These are phyloP conservation scores for Mormyrops attenuatus DNA, from an alignment of 2,797 vertebrate species.

Conservation along the genomic window DNA sequence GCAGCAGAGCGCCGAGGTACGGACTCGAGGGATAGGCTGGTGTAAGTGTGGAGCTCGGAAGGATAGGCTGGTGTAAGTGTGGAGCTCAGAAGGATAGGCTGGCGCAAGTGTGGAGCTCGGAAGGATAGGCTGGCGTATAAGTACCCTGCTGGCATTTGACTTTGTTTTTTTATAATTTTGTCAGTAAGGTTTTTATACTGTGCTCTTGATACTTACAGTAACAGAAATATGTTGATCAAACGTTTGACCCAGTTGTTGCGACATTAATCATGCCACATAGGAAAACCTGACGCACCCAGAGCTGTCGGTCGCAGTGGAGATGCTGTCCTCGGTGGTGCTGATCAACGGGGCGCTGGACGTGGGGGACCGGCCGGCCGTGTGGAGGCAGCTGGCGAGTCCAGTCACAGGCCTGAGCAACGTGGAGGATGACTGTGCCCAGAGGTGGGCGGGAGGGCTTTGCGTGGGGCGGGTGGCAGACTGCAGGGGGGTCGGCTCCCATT, in stretches of 20 bases:
- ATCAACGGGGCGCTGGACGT: conserved; percentile 88
- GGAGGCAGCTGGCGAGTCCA: conserved; percentile 81
- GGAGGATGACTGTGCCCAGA: conserved; percentile 86
- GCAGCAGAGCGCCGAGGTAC: conserved; percentile 83
- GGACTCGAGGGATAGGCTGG: neutral
- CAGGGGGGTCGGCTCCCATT: neutral
- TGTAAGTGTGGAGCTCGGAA: neutral
- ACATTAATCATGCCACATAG: conserved; percentile 49
- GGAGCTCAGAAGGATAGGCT: neutral
- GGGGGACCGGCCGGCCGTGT: conserved; percentile 74
- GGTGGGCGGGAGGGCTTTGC: conserved; percentile 53
- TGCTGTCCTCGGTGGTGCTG: conserved; percentile 92
- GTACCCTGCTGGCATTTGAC: neutral
- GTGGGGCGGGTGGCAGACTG: neutral
- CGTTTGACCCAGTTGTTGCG: neutral
- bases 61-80: neutral
- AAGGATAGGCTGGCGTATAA: neutral
- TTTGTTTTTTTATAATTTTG: neutral
- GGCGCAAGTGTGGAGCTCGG: neutral
- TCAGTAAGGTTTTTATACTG: neutral
- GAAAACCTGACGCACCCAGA: conserved; percentile 83
- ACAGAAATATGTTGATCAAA: neutral
- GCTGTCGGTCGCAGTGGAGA: conserved; percentile 89
- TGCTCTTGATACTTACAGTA: neutral
- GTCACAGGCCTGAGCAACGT: conserved; percentile 90